A percentile compares a stretch with the other conserved stretches of the same genome.
Evolutionary conservation across 2,888 invertebrate genomes (phyloP).

Genomic region (Drosophila borborema): DNA sequence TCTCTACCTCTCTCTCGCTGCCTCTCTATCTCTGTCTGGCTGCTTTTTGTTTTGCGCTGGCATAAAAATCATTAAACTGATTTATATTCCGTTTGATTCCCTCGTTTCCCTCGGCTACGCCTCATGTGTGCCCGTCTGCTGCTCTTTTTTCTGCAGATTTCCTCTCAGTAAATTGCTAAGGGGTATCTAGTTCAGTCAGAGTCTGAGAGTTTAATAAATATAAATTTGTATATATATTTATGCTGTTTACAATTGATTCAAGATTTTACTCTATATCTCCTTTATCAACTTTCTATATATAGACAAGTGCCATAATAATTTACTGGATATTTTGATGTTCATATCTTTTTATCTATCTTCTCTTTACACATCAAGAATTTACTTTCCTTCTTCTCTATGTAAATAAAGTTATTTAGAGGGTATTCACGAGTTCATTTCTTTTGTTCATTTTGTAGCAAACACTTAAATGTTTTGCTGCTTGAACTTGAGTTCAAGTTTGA

Average conservation of each 20-base stretch:
- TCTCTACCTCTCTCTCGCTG: not conserved
- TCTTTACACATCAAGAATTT: too few species aligned
- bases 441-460: not conserved
- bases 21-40: constrained; percentile 1
- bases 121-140: constrained; percentile 45
- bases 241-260: too few species aligned
- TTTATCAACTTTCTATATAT: too few species aligned
- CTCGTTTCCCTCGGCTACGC: constrained; percentile 39
- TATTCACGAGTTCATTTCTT: not conserved
- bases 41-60: constrained; percentile 61
- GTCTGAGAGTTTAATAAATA: not conserved
- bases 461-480: constrained; percentile 34
- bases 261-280: too few species aligned
- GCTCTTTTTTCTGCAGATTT: constrained; percentile 18
- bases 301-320: too few species aligned
- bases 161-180: not conserved
- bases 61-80: constrained; percentile 80
- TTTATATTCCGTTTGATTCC: constrained; percentile 81
- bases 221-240: not conserved
- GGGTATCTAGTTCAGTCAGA: not conserved
- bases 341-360: too few species aligned
- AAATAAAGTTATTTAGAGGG: not conserved
- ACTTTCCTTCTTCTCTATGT: too few species aligned
- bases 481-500: constrained; percentile 74
- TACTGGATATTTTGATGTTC: too few species aligned